These are phyloP conservation scores for Rhynchophorus ferrugineus DNA, from an alignment of 1,140 invertebrate genomes.

Conservation along the genomic window DNA sequence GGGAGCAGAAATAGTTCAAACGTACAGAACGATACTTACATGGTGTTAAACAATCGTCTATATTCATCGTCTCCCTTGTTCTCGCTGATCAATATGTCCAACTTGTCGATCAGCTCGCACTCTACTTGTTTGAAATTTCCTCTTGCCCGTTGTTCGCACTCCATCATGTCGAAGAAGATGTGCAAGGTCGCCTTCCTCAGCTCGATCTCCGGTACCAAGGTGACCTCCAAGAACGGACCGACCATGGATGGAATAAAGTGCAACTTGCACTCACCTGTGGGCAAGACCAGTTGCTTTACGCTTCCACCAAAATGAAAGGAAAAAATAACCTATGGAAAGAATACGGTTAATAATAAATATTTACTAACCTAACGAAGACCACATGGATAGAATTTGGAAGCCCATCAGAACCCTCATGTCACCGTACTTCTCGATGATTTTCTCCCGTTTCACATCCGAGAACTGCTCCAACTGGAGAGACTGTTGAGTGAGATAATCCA, in stretches of 20 bases:
- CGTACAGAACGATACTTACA: conserved; percentile 61
- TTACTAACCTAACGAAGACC: conserved; percentile 73
- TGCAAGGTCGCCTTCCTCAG: conserved; percentile 84
- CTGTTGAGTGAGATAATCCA: conserved; percentile 81
- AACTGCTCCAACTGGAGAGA: conserved; percentile 81
- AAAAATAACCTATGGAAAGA: not conserved
- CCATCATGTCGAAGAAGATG: conserved; percentile 97
- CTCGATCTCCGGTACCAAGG: conserved; percentile 81
- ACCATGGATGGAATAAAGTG: conserved; percentile 91
- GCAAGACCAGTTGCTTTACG: conserved; percentile 5
- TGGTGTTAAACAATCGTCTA: conserved; percentile 82
- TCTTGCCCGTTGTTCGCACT: conserved; percentile 75
- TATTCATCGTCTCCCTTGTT: conserved; percentile 93
- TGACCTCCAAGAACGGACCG: conserved; percentile 86
- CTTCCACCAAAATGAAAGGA: conserved; percentile 7
- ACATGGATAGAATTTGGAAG: conserved; percentile 89
- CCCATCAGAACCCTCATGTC: conserved; percentile 91
- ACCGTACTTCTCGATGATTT: conserved; percentile 73
- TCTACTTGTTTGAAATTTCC: conserved; percentile 86
- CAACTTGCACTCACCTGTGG: conserved; percentile 65
- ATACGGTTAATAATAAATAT: not conserved
- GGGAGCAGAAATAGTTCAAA: conserved; percentile 3
- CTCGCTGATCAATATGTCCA: conserved; percentile 85
- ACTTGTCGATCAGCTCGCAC: conserved; percentile 85
- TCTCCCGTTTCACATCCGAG: conserved; percentile 67